These are phyloP conservation scores for Neosilurus mollespiculum DNA, from an alignment of 2,797 vertebrate genomes.

Conservation along the genomic window DNA sequence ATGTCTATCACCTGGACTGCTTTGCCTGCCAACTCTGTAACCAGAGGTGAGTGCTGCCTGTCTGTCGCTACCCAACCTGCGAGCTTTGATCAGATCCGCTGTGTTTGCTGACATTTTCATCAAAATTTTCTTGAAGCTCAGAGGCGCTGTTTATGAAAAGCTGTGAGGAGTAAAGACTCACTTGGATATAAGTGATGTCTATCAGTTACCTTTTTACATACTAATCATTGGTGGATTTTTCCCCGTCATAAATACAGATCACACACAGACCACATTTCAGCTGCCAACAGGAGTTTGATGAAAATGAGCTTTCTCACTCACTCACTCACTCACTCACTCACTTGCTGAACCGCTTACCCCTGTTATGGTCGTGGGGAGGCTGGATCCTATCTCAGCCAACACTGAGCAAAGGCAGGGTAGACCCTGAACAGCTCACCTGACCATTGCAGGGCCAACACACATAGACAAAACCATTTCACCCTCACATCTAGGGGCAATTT, in stretches of 20 bases:
- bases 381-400: too few species aligned
- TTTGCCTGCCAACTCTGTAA: constrained; percentile 99
- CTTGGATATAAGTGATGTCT: constrained; percentile 1
- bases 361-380: too few species aligned
- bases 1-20: constrained; percentile 98
- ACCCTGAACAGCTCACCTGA: too few species aligned
- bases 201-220: background rate
- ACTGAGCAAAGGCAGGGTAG: too few species aligned
- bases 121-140: constrained; percentile 6
- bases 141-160: constrained; percentile 2
- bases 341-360: too few species aligned
- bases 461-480: too few species aligned
- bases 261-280: background rate
- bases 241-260: background rate
- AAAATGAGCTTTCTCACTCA: background rate
- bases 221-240: background rate
- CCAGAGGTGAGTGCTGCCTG: constrained; percentile 85
- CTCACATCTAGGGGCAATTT: too few species aligned
- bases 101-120: constrained; percentile 26
- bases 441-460: too few species aligned
- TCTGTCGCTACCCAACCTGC: background rate
- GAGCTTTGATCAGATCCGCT: constrained; percentile 31
- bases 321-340: too few species aligned
- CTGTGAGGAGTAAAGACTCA: constrained; percentile 11
- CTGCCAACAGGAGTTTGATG: too few species aligned